Conservation (phyloP, 2,888 invertebrate species). For the Gasteruption jaculator region DNA sequence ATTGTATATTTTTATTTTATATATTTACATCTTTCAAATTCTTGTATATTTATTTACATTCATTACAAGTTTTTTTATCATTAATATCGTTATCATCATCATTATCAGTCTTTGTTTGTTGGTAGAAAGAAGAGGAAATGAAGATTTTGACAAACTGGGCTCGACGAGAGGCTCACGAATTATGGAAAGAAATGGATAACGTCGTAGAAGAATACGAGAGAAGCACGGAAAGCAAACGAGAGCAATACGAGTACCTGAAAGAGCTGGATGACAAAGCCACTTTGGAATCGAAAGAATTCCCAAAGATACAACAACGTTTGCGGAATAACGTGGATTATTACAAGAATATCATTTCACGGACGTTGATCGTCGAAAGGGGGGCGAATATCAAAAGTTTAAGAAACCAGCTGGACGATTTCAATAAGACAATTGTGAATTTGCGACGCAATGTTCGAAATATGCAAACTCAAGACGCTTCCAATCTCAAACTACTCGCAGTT, state of each 20-base stretch:
- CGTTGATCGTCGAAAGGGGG: slow-evolving; percentile 27
- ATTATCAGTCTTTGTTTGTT: too few relatives aligned
- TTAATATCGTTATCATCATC: too few relatives aligned
- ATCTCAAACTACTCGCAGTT: slow-evolving; percentile 61
- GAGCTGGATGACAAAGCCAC: slow-evolving; percentile 55
- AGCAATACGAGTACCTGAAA: slow-evolving; percentile 51
- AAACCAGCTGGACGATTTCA: slow-evolving; percentile 26
- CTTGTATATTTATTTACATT: too few relatives aligned
- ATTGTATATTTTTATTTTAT: neutral
- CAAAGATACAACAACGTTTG: slow-evolving; percentile 40
- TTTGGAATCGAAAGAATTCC: slow-evolving; percentile 44
- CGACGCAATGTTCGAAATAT: slow-evolving; percentile 59
- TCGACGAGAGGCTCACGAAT: too few relatives aligned
- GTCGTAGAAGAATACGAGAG: slow-evolving; percentile 36
- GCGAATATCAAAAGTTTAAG: slow-evolving; percentile 30
- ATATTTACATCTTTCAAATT: too few relatives aligned
- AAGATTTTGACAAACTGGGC: slow-evolving; percentile 25
- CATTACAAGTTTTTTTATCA: too few relatives aligned
- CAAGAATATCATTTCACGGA: too few relatives aligned
- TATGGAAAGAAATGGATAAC: slow-evolving; percentile 34
- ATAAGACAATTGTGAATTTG: slow-evolving; percentile 44
- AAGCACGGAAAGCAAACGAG: slow-evolving; percentile 39
- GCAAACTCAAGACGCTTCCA: slow-evolving; percentile 54
- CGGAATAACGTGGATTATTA: slow-evolving; percentile 32
- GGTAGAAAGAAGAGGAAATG: slow-evolving; percentile 37